Conservation (phyloP, 2,888 invertebrate species). For the Acrocera orbiculus region DNA sequence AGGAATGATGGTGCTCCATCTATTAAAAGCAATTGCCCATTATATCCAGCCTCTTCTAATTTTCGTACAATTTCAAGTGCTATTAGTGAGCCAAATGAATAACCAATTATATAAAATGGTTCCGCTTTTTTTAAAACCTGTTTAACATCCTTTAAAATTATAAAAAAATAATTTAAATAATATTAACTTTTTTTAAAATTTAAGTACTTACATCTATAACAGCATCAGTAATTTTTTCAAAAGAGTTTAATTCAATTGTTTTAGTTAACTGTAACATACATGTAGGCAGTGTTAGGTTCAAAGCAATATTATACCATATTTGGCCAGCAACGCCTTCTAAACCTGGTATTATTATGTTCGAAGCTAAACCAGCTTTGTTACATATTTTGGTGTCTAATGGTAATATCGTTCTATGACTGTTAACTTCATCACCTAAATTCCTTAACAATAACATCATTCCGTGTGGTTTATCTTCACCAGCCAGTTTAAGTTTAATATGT, state of each 20-base stretch:
- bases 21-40: constrained; percentile 49
- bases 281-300: constrained; percentile 17
- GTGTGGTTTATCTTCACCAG: constrained; percentile 19
- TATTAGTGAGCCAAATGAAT: constrained; percentile 72
- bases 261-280: constrained; percentile 22
- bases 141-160: constrained; percentile 37
- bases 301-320: constrained; percentile 25
- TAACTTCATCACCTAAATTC: constrained; percentile 42
- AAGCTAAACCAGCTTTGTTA: constrained; percentile 16
- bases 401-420: constrained; percentile 36
- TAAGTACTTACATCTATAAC: constrained; percentile 18
- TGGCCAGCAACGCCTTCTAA: constrained; percentile 44
- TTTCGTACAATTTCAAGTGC: constrained; percentile 57
- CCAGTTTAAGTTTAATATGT: constrained; percentile 22
- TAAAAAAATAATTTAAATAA: neutral
- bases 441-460: constrained; percentile 41
- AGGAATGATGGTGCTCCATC: constrained; percentile 67
- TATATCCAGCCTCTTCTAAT: constrained; percentile 47
- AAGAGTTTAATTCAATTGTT: constrained; percentile 17
- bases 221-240: constrained; percentile 19
- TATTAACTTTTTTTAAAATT: neutral
- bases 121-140: constrained; percentile 38
- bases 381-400: constrained; percentile 36
- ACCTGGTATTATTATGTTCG: constrained; percentile 41
- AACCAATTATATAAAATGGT: constrained; percentile 61